These are phyloP conservation scores for Cetoscarus ocellatus DNA, from an alignment of 2,797 vertebrate species.

Conservation along the genomic window DNA sequence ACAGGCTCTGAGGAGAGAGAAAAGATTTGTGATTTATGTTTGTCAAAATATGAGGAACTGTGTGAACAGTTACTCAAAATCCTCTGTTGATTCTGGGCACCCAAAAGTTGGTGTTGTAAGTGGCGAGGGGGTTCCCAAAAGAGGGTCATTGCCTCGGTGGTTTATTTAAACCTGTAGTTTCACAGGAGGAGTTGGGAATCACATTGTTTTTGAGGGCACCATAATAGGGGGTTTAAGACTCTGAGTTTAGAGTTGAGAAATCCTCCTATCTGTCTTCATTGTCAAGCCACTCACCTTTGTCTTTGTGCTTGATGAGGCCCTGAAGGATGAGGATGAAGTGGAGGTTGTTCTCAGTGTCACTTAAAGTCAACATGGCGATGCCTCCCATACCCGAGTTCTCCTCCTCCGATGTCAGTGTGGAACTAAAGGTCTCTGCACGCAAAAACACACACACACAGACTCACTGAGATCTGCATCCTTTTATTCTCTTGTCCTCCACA, in stretches of 20 bases:
- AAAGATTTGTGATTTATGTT: background rate
- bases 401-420: slow-evolving; percentile 87
- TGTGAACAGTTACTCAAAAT: no score
- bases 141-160: background rate
- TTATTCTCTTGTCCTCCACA: slow-evolving; percentile 10
- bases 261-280: background rate
- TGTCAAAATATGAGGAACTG: background rate
- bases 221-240: background rate
- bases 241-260: background rate
- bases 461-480: slow-evolving; percentile 28
- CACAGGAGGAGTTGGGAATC: background rate
- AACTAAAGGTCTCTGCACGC: slow-evolving; percentile 92
- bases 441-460: slow-evolving; percentile 24
- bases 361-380: slow-evolving; percentile 93
- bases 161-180: background rate
- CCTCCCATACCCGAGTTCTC: slow-evolving; percentile 87
- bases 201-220: background rate
- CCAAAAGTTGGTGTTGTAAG: background rate
- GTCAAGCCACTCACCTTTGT: slow-evolving; percentile 74
- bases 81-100: background rate
- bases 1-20: slow-evolving; percentile 75
- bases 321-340: slow-evolving; percentile 95
- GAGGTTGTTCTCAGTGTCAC: slow-evolving; percentile 94
- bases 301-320: slow-evolving; percentile 85
- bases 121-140: background rate